Evolutionary conservation across 2,113 vertebrate species (phyloP), one percentile per base, ranked within the genome.

Genomic region (Protobothrops mucrosquamatus): DNA sequence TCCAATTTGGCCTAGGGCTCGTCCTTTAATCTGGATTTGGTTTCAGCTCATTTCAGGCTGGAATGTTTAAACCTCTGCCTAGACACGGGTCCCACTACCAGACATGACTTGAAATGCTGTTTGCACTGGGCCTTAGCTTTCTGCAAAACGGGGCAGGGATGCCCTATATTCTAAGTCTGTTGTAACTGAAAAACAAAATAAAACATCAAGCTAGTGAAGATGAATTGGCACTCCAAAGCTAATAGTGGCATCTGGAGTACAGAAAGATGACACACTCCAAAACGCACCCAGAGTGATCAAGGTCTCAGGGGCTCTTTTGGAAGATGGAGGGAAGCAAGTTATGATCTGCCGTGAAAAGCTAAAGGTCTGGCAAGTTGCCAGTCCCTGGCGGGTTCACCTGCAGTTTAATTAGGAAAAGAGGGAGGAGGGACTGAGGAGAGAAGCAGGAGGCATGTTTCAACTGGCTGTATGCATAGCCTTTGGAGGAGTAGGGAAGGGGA

Each of bases 351-450:
- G 85, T 54, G 93, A 96, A 95, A 95, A 29, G 86, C 96, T 97
- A 94, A 96, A 94, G 0, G 88, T 95, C 96, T 97, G 97, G 96
- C 95, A n/a, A 46, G 0, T 92, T 96, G 97, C 97, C 96, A 97
- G 97, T 97, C 93, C 95, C 96, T 96, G 96, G 97, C 96, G 96
- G 97, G 97, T 97, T 97, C 97, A 97, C 95, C 96, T 96, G 96
- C 95, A 97, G 97, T 97, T 97, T 97, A 97, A 97, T 97, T 97
- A 96, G 95, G 94, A 94, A 96, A 95, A 95, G 95, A 95, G 93
- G 93, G 94, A 94, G 94, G 54, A 24, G 91, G 91, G 93, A 94
- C 74, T 64, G 91, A 88, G 64, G 94, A 94, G 95, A 95, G 95
- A 95, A 95, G 96, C 94, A 95, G 92, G 92, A 43, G 4, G 94